Evolutionary conservation across 2,113 vertebrate species (phyloP), one percentile per base, ranked within the genome.

Genomic region (Lynx canadensis): DNA sequence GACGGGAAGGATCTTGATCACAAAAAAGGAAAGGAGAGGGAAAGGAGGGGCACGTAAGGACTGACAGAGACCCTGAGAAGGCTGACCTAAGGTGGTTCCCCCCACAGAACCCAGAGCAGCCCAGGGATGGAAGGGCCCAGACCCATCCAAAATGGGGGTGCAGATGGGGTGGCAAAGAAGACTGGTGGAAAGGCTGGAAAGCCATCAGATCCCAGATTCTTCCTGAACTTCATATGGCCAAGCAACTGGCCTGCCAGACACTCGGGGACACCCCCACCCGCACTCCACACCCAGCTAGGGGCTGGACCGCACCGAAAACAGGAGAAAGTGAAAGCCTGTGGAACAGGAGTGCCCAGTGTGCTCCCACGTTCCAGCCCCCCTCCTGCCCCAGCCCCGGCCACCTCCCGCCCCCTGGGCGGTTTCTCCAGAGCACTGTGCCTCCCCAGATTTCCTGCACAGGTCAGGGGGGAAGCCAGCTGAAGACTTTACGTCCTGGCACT

Each of bases 371-470:
- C n/a, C 50, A 13, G 21, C 38, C 27, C 52, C 19, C 23, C 38
- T 18, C 18, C 52, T 9, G 33, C 78, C 78, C n/a, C 8, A 6
- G 78, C 29, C 38, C 66, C 87, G 7, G 29, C 48, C 15, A 0
- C 31, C 52, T 31, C 33, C 19, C 2, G 1, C 31, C 3, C 13
- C 2, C 6, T 27, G 13, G 9, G 66, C 29, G 0, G 5, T 13
- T 66, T 50, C 57, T 38, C 25, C 2, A 19, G 29, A 68, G 60
- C 55, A n/a, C 5, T 0, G 19, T 41, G n/a, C 50, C 74, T 78
- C 74, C 74, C 52, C 45, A 18, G 19, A 19, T 27, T 23, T 74
- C 74, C 65, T 3, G 2, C 0, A 0, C 65, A 31, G 36, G 33
- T 5, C 45, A 0, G 57, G 0, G 31, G 29, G 13, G 2, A 21